Conservation (phyloP, 2,113 vertebrate genomes). For the Sceloporus undulatus region DNA sequence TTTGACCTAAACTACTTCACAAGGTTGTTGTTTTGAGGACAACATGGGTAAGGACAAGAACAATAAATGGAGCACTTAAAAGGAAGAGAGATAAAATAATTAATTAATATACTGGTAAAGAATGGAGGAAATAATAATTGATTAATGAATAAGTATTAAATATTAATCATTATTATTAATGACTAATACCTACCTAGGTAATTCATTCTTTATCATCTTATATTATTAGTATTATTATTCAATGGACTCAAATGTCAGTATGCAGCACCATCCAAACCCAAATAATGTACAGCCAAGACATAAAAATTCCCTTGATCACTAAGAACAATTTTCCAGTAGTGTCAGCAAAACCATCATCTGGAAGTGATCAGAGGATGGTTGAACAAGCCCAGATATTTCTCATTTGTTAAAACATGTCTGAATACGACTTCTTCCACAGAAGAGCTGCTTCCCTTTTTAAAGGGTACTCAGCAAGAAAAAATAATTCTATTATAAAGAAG, state of each 20-base stretch:
- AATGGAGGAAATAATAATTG: background rate
- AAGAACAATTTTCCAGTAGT: background rate
- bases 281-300: too few species aligned
- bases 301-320: background rate
- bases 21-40: background rate
- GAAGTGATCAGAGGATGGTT: background rate
- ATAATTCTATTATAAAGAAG: background rate
- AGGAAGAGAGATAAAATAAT: background rate
- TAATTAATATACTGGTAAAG: conserved; percentile 13
- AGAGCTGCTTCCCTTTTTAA: too few species aligned
- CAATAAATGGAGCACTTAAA: background rate
- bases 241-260: background rate
- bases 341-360: background rate
- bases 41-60: background rate
- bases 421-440: background rate
- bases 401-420: background rate
- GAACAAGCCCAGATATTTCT: background rate
- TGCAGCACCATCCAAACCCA: background rate
- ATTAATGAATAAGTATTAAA: too few species aligned
- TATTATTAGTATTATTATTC: background rate
- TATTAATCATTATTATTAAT: too few species aligned
- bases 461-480: background rate
- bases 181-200: background rate
- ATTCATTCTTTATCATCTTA: background rate
- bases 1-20: background rate